These are phyloP conservation scores for Melieria crassipennis DNA, from an alignment of 2,888 invertebrate species.

Conservation along the genomic window DNA sequence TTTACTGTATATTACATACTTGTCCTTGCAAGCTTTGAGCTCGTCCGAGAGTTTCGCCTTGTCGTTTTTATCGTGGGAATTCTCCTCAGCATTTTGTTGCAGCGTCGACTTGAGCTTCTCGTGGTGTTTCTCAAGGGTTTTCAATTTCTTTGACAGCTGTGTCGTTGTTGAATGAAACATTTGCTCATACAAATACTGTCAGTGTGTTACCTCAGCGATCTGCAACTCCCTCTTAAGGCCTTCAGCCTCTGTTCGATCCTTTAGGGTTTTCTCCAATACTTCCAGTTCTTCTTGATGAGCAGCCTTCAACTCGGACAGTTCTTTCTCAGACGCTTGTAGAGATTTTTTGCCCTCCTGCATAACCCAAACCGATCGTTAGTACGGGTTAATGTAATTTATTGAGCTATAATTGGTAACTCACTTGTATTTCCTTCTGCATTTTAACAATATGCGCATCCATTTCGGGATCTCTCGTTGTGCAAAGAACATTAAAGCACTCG, in stretches of 20 bases:
- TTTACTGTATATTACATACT: constrained; percentile 27
- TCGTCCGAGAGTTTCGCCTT: constrained; percentile 36
- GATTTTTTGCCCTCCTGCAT: constrained; percentile 36
- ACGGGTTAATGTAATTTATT: not conserved
- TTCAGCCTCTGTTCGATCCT: constrained; percentile 26
- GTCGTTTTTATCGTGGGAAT: constrained; percentile 30
- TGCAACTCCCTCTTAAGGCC: constrained; percentile 32
- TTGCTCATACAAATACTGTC: not conserved
- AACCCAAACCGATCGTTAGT: not conserved
- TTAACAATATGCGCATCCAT: constrained; percentile 29
- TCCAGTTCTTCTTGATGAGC: constrained; percentile 31
- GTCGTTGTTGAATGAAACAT: not conserved
- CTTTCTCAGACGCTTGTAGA: constrained; percentile 32
- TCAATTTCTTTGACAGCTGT: constrained; percentile 38
- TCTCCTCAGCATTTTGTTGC: constrained; percentile 35
- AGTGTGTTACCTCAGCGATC: constrained; percentile 37
- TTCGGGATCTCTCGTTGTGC: constrained; percentile 18
- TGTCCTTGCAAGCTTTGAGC: constrained; percentile 34
- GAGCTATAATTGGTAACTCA: constrained; percentile 20
- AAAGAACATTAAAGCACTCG: constrained; percentile 37
- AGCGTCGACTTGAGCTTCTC: constrained; percentile 33
- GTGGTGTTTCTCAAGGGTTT: constrained; percentile 38
- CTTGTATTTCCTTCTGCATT: constrained; percentile 41
- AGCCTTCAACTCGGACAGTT: constrained; percentile 35
- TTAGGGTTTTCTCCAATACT: constrained; percentile 27